Conservation (phyloP, 2,113 vertebrate genomes). For the Ornithorhynchus anatinus region DNA sequence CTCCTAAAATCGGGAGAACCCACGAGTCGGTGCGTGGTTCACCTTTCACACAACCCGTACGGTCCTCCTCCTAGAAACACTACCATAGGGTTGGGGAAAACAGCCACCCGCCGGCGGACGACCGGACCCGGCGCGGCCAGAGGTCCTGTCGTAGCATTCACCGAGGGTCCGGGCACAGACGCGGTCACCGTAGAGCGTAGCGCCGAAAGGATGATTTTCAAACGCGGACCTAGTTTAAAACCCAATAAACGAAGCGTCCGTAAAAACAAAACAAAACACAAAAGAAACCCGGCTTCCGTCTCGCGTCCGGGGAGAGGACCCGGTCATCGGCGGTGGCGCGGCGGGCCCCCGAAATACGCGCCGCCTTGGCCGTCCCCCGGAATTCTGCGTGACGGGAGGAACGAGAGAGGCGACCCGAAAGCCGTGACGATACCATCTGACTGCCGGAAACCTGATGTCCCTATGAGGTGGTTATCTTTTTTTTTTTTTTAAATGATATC, state of each 20-base stretch:
- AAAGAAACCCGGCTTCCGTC: conserved; percentile 52
- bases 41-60: conserved; percentile 44
- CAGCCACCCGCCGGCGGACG: conserved; percentile 45
- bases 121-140: conserved; percentile 60
- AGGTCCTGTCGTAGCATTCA: conserved; percentile 72
- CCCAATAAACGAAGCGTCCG: conserved; percentile 85
- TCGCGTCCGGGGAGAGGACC: conserved; percentile 27
- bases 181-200: conserved; percentile 82
- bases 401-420: no score
- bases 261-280: no score
- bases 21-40: conserved; percentile 51
- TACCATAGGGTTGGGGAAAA: conserved; percentile 46
- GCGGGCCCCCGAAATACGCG: no score
- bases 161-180: conserved; percentile 59
- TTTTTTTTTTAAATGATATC: no score
- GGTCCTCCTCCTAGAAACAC: conserved; percentile 62
- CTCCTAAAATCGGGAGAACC: conserved; percentile 43
- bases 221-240: conserved; percentile 81
- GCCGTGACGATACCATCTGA: no score
- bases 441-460: no score
- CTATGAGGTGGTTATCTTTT: no score
- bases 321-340: neutral
- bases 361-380: no score
- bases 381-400: no score
- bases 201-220: conserved; percentile 85